These are phyloP conservation scores for Spinus olivaceus DNA, from an alignment of 2,797 vertebrate genomes.

Conservation along the genomic window DNA sequence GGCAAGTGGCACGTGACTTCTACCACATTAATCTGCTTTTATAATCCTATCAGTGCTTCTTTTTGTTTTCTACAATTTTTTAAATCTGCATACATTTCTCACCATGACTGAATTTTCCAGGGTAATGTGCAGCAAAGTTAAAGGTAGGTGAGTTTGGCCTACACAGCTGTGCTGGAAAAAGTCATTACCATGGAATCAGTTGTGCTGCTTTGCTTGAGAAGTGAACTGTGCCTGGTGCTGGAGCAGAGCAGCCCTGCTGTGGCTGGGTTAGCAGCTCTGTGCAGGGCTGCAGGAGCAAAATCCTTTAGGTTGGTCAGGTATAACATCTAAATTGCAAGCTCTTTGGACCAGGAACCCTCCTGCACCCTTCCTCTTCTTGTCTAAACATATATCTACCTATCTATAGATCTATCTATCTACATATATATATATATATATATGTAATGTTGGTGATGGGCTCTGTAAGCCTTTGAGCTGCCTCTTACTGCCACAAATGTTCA, in stretches of 20 bases:
- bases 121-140: background rate
- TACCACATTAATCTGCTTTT: background rate
- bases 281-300: background rate
- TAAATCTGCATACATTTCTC: background rate
- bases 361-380: background rate
- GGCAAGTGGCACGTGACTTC: background rate
- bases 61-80: background rate
- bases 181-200: background rate
- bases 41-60: background rate
- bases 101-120: background rate
- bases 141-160: background rate
- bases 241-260: background rate
- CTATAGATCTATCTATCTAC: fast-evolving
- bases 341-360: background rate
- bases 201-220: background rate
- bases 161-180: background rate
- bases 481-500: background rate
- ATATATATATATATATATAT: fast-evolving
- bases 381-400: background rate
- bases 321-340: background rate
- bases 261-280: background rate
- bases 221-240: background rate
- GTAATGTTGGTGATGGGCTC: fast-evolving
- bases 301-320: fast-evolving
- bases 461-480: background rate